phyloP scores from a whole-genome alignment of 2,797 vertebrate genomes.

The Artibeus jamaicensis region DNA sequence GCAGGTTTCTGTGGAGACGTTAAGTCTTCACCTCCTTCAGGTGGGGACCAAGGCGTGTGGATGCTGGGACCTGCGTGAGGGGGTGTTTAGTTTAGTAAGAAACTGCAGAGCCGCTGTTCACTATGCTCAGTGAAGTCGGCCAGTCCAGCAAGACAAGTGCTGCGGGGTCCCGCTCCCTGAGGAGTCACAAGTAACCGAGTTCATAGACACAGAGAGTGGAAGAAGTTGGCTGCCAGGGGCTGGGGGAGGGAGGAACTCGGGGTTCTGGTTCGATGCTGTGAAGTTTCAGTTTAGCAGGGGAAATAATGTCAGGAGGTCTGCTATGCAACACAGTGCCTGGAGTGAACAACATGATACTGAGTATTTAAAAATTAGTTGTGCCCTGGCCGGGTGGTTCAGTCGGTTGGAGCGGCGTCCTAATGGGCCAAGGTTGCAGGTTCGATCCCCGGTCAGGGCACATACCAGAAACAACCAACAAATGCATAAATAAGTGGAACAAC shows the following conservation, averaged over 20 bases:
- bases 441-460: too few species aligned
- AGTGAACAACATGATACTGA: accelerated
- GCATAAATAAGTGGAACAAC: too few species aligned
- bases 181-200: background rate
- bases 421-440: too few species aligned
- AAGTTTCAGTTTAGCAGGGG: background rate
- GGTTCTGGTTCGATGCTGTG: too few species aligned
- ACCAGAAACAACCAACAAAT: too few species aligned
- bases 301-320: background rate
- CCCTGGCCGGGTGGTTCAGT: too few species aligned
- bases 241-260: background rate
- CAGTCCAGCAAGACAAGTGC: too few species aligned
- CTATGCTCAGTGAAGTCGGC: too few species aligned
- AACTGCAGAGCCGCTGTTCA: too few species aligned
- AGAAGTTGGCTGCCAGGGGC: too few species aligned
- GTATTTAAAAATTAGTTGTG: background rate
- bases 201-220: background rate
- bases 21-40: background rate
- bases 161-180: accelerated
- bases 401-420: too few species aligned
- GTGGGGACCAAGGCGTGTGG: background rate
- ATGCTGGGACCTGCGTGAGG: background rate
- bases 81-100: background rate
- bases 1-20: too few species aligned
- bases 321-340: accelerated